Evolutionary conservation across 2,888 invertebrate species (phyloP), one percentile per base, ranked within the genome.

Genomic region (Platycheirus albimanus): DNA sequence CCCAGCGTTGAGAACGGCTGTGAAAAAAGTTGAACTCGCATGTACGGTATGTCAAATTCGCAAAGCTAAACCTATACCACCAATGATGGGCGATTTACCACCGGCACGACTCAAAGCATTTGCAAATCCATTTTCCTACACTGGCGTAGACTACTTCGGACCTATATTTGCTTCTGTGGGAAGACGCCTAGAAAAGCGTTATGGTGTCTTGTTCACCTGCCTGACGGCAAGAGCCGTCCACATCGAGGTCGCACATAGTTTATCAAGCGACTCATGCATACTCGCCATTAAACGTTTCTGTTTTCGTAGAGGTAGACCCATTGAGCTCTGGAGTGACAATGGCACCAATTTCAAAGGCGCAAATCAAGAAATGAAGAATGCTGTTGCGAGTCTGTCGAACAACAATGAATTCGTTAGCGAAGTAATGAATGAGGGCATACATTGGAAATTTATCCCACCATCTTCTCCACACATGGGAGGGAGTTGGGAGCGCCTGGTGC

Each of bases 1-100:
- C 1, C 45, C 74, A 20, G 45, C 36, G 28, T 19, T 58, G 24
- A 41, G 61, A 30, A 13, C 13, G 8, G 7, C 13, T 4, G 15
- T 72, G 3, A 63, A 54, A 11, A 45, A 47, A 20, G 45, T 47
- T 10, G 33, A 11, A 10, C 11, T 13, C 6, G 33, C 2, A 3
- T 72, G 63, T 24, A 15, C 30, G 19, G 8, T 36, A 15, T 69
- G 69, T 17, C 58, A 69, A 36, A 52, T 52, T 38, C 17, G 24
- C 1, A 67, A 52, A 19, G 76, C 67, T 1, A 49, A 54, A 33
- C 61, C 61, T 1, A 30, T 47, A 20, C 33, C 36, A 11, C 49
- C 64, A 28, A 36, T 72, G 20, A 86, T 85, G 85, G 85, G 70
- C 15, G 72, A 79, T n/a, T 15, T 84, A 3, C 85, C 85, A 4